Percentiles rank a stretch among this genome's conserved stretches.
These are phyloP conservation scores for Stegophylla sp. DNA, from an alignment of 2,888 invertebrate genomes.

Conservation along the genomic window DNA sequence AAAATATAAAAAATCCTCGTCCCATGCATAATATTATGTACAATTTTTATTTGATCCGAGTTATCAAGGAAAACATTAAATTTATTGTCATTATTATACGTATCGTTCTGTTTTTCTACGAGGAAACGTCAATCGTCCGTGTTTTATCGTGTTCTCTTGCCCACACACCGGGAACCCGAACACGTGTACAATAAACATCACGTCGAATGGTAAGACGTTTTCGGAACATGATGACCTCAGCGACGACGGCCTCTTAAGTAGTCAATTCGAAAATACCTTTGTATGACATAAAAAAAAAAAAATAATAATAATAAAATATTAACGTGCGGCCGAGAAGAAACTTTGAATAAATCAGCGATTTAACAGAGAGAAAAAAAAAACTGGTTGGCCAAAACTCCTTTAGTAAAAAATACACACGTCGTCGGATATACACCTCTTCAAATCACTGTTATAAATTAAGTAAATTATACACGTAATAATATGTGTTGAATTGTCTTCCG, in stretches of 20 bases:
- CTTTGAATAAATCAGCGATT: slow-evolving; percentile 20
- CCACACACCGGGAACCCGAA: neutral
- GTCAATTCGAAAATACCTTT: slow-evolving; percentile 34
- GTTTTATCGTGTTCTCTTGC: too few species aligned
- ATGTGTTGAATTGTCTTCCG: neutral
- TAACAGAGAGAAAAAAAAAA: slow-evolving; percentile 7
- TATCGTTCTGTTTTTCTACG: too few species aligned
- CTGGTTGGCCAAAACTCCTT: slow-evolving; percentile 24
- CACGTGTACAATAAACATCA: neutral
- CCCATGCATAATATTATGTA: too few species aligned
- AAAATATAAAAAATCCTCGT: too few species aligned
- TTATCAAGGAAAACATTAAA: too few species aligned
- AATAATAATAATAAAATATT: neutral
- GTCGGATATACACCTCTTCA: neutral
- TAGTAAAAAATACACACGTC: neutral
- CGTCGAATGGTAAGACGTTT: slow-evolving; percentile 7
- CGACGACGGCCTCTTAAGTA: slow-evolving; percentile 23
- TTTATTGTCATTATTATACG: too few species aligned
- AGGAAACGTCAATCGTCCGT: too few species aligned
- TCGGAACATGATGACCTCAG: slow-evolving; percentile 15
- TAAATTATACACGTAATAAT: slow-evolving; percentile 1
- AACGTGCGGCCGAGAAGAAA: neutral
- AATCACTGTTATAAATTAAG: neutral
- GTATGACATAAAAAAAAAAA: slow-evolving; percentile 26
- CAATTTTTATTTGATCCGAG: too few species aligned